Evolutionary conservation across 1,140 invertebrate genomes (phyloP).

Genomic region (Paraescarpia echinospica): DNA sequence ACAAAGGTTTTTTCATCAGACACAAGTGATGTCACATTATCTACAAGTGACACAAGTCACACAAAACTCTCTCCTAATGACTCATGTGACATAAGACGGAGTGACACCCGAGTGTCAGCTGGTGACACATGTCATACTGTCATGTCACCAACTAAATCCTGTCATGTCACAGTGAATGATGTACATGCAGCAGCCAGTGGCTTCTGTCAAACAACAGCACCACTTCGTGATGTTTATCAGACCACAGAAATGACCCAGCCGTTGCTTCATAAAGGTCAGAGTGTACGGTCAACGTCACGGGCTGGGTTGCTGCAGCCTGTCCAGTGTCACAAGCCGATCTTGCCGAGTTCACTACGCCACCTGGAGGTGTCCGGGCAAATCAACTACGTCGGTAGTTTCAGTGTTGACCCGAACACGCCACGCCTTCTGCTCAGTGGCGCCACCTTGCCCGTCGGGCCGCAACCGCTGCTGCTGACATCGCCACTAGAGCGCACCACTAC

Average conservation of each 20-base stretch:
- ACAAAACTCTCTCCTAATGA: background rate
- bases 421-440: background rate
- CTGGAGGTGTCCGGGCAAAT: background rate
- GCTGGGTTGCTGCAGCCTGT: background rate
- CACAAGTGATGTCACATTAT: background rate
- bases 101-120: background rate
- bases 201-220: background rate
- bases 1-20: background rate
- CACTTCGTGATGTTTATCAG: background rate
- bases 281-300: background rate
- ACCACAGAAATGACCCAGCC: background rate
- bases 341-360: background rate
- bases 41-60: background rate
- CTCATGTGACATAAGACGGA: background rate
- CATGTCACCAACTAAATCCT: background rate
- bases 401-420: background rate
- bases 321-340: constrained; percentile 4
- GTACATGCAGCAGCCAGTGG: background rate
- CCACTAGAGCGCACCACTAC: background rate
- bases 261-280: background rate
- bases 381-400: constrained; percentile 13
- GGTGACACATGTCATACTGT: background rate
- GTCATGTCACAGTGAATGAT: background rate
- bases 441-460: background rate
- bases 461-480: background rate